Evolutionary conservation across 2,797 vertebrate species (phyloP).

Genomic region (Serranus cabrilla): DNA sequence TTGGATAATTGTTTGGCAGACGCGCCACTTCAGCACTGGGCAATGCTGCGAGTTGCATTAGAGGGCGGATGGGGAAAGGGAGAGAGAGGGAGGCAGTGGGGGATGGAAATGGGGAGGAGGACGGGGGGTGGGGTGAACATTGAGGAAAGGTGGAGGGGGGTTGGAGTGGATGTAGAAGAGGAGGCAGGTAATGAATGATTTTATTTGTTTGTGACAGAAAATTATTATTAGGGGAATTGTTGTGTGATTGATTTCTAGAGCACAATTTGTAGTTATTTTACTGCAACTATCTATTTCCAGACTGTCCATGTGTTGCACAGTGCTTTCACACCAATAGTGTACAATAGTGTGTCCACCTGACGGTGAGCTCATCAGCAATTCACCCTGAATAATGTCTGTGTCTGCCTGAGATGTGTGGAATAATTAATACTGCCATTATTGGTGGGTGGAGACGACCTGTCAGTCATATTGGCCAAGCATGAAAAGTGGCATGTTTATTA

Average conservation of each 20-base stretch:
- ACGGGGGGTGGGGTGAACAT: slow-evolving; percentile 60
- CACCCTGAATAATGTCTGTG: slow-evolving; percentile 71
- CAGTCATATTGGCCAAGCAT: slow-evolving; percentile 77
- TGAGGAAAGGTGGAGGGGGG: slow-evolving; percentile 52
- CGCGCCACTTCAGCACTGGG: slow-evolving; percentile 74
- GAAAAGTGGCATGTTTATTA: slow-evolving; percentile 75
- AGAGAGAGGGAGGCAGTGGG: slow-evolving; percentile 41
- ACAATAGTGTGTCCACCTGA: slow-evolving; percentile 44
- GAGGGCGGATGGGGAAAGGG: slow-evolving; percentile 39
- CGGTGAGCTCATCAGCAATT: slow-evolving; percentile 73
- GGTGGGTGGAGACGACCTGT: slow-evolving; percentile 78
- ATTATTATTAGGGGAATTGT: slow-evolving; percentile 6
- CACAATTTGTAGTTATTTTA: slow-evolving; percentile 1
- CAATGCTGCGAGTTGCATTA: slow-evolving; percentile 73
- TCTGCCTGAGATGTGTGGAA: slow-evolving; percentile 72
- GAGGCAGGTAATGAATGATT: slow-evolving; percentile 54
- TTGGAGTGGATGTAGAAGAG: slow-evolving; percentile 40
- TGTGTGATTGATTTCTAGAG: slow-evolving; percentile 21
- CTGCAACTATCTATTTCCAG: slow-evolving; percentile 28
- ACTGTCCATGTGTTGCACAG: slow-evolving; percentile 32
- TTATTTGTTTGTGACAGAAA: slow-evolving; percentile 40
- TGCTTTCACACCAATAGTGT: slow-evolving; percentile 3
- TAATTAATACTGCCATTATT: slow-evolving; percentile 83
- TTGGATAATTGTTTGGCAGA: slow-evolving; percentile 83
- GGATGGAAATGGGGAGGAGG: slow-evolving; percentile 55